A percentile compares a stretch with the other conserved stretches of the same genome.
These are phyloP conservation scores for Aricia artaxerxes DNA, from an alignment of 2,888 invertebrate genomes.

Conservation along the genomic window DNA sequence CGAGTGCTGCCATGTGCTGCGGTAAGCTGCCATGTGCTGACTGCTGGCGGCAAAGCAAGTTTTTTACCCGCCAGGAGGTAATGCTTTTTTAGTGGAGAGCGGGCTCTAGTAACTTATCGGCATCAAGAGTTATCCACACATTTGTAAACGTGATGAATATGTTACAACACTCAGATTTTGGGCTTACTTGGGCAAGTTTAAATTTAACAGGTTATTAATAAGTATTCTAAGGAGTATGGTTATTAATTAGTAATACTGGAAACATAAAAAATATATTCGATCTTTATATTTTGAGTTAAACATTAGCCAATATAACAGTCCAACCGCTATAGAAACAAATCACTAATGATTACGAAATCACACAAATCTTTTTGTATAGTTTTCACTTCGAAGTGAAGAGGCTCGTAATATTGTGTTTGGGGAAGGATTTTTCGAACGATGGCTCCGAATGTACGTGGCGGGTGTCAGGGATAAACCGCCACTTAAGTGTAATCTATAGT, in stretches of 20 bases:
- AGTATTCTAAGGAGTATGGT: too few relatives aligned
- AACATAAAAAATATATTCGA: too few relatives aligned
- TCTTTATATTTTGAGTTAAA: too few relatives aligned
- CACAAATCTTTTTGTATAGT: background rate
- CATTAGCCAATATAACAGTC: too few relatives aligned
- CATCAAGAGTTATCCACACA: too few relatives aligned
- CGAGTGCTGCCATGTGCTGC: constrained; percentile 32
- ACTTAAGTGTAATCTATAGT: constrained; percentile 13
- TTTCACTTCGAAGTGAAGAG: background rate
- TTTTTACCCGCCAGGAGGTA: background rate
- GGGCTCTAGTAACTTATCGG: background rate
- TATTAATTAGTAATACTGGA: too few relatives aligned
- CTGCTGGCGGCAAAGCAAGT: background rate
- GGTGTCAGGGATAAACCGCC: constrained; percentile 7
- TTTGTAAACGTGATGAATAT: background rate
- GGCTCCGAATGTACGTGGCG: background rate
- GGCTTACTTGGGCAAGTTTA: background rate
- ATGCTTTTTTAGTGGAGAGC: background rate
- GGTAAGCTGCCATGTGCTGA: constrained; percentile 27
- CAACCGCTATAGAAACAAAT: too few relatives aligned
- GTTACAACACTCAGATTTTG: background rate
- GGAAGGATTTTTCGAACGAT: background rate
- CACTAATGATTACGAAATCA: background rate
- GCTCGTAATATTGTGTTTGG: background rate
- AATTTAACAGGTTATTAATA: too few relatives aligned